These are phyloP conservation scores for Conistra vaccinii DNA, from an alignment of 2,888 invertebrate genomes.

Conservation along the genomic window DNA sequence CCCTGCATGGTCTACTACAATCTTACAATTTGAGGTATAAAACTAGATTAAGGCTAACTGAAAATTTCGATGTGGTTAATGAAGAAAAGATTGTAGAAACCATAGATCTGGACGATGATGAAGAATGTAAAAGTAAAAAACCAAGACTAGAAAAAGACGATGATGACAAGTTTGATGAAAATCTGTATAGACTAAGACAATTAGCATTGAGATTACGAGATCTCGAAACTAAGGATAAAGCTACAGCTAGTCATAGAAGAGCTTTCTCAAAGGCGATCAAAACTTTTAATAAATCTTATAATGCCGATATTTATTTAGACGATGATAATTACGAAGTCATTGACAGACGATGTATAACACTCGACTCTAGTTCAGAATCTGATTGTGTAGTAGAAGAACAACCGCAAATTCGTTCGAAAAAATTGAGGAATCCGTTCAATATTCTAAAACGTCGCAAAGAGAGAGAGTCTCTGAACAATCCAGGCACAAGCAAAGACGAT, in stretches of 20 bases:
- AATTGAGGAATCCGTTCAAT: slow-evolving; percentile 83
- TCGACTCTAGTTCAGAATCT: slow-evolving; percentile 82
- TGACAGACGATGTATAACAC: slow-evolving; percentile 76
- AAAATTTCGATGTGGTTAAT: slow-evolving; percentile 73
- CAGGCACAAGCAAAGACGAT: slow-evolving; percentile 54
- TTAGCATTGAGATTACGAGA: slow-evolving; percentile 77
- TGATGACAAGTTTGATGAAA: slow-evolving; percentile 69
- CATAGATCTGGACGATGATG: slow-evolving; percentile 82
- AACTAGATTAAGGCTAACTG: slow-evolving; percentile 73
- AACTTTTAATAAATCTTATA: slow-evolving; percentile 82
- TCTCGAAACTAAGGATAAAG: slow-evolving; percentile 73
- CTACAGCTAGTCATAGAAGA: slow-evolving; percentile 78
- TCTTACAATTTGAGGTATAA: slow-evolving; percentile 81
- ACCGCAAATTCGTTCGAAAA: slow-evolving; percentile 70
- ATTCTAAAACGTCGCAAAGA: slow-evolving; percentile 79
- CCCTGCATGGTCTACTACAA: slow-evolving; percentile 75
- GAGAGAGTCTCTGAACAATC: slow-evolving; percentile 44
- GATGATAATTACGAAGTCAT: slow-evolving; percentile 74
- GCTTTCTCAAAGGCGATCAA: slow-evolving; percentile 81
- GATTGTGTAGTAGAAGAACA: slow-evolving; percentile 76
- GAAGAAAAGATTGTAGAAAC: slow-evolving; percentile 80
- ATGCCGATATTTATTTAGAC: slow-evolving; percentile 81
- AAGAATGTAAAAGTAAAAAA: slow-evolving; percentile 74
- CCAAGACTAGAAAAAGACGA: slow-evolving; percentile 63
- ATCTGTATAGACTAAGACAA: slow-evolving; percentile 75